Evolutionary conservation across 2,797 vertebrate genomes (phyloP).

Genomic region (Poecilia picta): DNA sequence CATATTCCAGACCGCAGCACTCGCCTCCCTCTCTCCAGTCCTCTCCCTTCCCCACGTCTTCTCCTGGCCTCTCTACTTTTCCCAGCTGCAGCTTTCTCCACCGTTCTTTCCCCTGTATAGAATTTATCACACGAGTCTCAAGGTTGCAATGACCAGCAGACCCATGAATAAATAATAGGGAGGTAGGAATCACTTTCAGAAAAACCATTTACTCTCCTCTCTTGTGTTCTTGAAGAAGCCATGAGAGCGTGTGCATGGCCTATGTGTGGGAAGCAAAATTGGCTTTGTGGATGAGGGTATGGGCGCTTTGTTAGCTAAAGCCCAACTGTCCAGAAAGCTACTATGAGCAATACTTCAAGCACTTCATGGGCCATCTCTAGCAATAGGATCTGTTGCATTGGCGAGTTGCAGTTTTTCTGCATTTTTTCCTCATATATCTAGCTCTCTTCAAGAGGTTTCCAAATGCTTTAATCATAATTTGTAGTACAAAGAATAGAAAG

Average conservation of each 20-base stretch:
- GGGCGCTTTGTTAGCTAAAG: conserved; percentile 73
- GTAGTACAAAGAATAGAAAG: background rate
- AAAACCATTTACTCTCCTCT: conserved; percentile 84
- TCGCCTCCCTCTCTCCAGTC: conserved; percentile 43
- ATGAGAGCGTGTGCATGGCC: conserved; percentile 40
- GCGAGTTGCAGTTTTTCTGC: background rate
- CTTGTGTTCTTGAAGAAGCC: conserved; percentile 80
- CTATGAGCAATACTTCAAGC: conserved; percentile 50
- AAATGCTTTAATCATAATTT: background rate
- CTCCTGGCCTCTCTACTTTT: conserved; percentile 61
- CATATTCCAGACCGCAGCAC: conserved; percentile 70
- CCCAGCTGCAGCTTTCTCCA: conserved; percentile 53
- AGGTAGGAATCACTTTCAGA: conserved; percentile 83
- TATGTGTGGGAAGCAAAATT: conserved; percentile 52
- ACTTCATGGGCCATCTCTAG: conserved; percentile 62
- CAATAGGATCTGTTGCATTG: background rate
- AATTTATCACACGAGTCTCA: conserved; percentile 70
- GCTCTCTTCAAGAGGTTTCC: background rate
- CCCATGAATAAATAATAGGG: conserved; percentile 86
- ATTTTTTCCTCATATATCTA: background rate
- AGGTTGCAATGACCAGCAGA: conserved; percentile 85
- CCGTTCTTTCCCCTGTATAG: conserved; percentile 57
- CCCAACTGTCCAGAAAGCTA: conserved; percentile 58
- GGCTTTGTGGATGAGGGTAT: conserved; percentile 66
- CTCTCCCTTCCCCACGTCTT: conserved; percentile 38